phyloP scores from a whole-genome alignment of 2,113 vertebrate species.

The Ciconia boyciana region DNA sequence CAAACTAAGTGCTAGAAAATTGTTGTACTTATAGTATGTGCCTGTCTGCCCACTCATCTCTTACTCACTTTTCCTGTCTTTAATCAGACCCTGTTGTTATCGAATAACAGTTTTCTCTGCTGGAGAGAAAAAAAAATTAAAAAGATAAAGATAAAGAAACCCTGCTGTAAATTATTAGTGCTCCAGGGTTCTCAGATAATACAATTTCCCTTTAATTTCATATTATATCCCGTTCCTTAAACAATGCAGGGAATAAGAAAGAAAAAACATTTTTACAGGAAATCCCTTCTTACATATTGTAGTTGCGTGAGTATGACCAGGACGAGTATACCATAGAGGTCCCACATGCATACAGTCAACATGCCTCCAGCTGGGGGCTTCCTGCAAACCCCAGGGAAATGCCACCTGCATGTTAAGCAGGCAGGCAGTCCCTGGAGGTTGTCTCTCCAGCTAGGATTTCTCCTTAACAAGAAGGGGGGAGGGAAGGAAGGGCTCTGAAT shows the following conservation, averaged over 20 bases:
- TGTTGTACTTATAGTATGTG: not conserved
- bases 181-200: not conserved
- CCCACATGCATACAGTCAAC: not conserved
- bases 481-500: conserved; percentile 11
- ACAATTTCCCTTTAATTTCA: not conserved
- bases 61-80: not conserved
- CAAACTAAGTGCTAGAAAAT: conserved; percentile 10
- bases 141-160: not conserved
- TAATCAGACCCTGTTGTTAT: not conserved
- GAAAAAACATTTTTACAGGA: not conserved
- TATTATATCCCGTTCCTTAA: not conserved
- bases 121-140: not conserved
- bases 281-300: not conserved
- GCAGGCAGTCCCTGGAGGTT: conserved; percentile 1
- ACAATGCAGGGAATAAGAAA: not conserved
- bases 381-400: conserved; percentile 42
- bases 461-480: not conserved
- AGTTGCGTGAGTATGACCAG: fast-evolving
- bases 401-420: conserved; percentile 61
- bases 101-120: not conserved
- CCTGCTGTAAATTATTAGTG: not conserved
- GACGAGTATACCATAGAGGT: not conserved
- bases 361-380: not conserved
- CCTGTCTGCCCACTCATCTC: conserved; percentile 3
- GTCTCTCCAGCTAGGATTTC: not conserved